Percentiles rank a stretch among this genome's conserved stretches.
phyloP scores from a whole-genome alignment of 2,888 invertebrate species.

The Apodemia zela region DNA sequence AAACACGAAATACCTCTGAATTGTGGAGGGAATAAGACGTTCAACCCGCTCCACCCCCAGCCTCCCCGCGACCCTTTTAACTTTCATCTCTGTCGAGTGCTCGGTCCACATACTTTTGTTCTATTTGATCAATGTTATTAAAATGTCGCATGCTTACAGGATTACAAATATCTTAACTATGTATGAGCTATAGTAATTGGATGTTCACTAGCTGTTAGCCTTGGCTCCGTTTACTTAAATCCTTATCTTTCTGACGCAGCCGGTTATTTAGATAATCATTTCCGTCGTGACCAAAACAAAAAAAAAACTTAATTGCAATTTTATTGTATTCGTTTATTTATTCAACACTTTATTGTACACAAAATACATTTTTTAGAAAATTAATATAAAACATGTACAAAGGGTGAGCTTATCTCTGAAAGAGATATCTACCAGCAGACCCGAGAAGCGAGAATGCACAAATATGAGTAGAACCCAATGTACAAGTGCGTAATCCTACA shows the following conservation, averaged over 20 bases:
- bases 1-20: conserved; percentile 81
- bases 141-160: conserved; percentile 74
- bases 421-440: too few relatives aligned
- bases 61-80: conserved; percentile 77
- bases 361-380: too few relatives aligned
- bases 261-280: too few relatives aligned
- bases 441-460: too few relatives aligned
- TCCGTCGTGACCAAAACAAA: too few relatives aligned
- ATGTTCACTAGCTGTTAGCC: neutral
- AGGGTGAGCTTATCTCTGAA: too few relatives aligned
- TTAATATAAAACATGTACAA: too few relatives aligned
- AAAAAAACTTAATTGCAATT: too few relatives aligned
- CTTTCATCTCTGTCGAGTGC: conserved; percentile 81
- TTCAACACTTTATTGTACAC: too few relatives aligned
- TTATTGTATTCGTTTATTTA: too few relatives aligned
- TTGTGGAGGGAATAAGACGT: conserved; percentile 80
- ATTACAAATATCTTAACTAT: conserved; percentile 55
- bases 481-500: too few relatives aligned
- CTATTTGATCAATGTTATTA: conserved; percentile 81
- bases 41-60: conserved; percentile 67
- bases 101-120: conserved; percentile 81
- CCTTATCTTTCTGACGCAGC: neutral
- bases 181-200: conserved; percentile 11
- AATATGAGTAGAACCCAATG: too few relatives aligned
- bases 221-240: neutral